A percentile compares a stretch with the other conserved stretches of the same genome.
phyloP scores from a whole-genome alignment of 2,797 vertebrate genomes.

The Aeoliscus strigatus region DNA sequence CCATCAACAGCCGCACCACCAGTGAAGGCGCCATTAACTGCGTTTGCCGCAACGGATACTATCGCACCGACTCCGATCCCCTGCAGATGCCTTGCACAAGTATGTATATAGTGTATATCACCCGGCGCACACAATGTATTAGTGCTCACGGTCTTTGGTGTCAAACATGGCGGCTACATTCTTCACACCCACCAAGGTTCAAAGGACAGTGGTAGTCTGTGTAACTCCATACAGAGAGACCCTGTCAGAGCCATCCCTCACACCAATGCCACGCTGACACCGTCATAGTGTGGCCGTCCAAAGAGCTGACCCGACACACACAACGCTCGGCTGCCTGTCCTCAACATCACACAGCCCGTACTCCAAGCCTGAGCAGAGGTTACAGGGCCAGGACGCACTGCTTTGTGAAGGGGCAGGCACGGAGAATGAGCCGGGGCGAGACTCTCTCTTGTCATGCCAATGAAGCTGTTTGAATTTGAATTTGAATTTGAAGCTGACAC shows the following conservation, averaged over 20 bases:
- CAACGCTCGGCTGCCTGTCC: slow-evolving; percentile 41
- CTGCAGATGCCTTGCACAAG: slow-evolving; percentile 96
- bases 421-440: slow-evolving; percentile 50
- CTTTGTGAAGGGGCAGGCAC: slow-evolving; percentile 44
- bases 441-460: slow-evolving; percentile 72
- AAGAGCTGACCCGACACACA: slow-evolving; percentile 49
- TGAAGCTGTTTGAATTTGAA: slow-evolving; percentile 71
- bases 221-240: slow-evolving; percentile 48
- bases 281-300: slow-evolving; percentile 57
- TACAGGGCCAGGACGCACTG: slow-evolving; percentile 59
- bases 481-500: slow-evolving; percentile 66
- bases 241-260: slow-evolving; percentile 60
- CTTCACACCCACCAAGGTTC: slow-evolving; percentile 46
- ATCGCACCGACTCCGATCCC: slow-evolving; percentile 90
- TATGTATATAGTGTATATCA: slow-evolving; percentile 73
- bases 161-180: slow-evolving; percentile 37
- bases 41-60: slow-evolving; percentile 90
- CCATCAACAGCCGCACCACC: slow-evolving; percentile 96
- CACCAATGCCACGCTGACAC: slow-evolving; percentile 39
- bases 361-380: slow-evolving; percentile 56
- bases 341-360: slow-evolving; percentile 50
- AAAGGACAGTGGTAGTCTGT: slow-evolving; percentile 50
- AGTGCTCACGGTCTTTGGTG: slow-evolving; percentile 22
- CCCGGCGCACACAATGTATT: no score
- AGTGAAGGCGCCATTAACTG: slow-evolving; percentile 93